phyloP scores from a whole-genome alignment of 1,140 invertebrate species.

The Colletes latitarsis region DNA sequence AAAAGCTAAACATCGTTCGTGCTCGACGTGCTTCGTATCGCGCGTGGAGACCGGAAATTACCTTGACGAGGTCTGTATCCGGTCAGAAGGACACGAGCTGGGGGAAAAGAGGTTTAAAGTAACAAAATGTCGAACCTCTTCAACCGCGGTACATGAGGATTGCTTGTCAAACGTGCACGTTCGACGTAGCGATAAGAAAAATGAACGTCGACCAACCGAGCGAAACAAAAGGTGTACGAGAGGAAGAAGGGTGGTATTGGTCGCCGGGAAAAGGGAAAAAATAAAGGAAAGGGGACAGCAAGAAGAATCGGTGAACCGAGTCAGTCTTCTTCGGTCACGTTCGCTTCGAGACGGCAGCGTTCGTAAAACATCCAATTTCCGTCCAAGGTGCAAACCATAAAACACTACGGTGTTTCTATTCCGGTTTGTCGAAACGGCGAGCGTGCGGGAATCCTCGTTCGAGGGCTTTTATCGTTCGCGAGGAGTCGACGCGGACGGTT shows the following conservation, averaged over 20 bases:
- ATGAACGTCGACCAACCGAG: slow-evolving; percentile 1
- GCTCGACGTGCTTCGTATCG: too few relatives aligned
- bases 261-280: background rate
- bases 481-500: slow-evolving; percentile 8
- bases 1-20: too few relatives aligned
- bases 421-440: slow-evolving; percentile 24
- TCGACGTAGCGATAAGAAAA: slow-evolving; percentile 36
- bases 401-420: slow-evolving; percentile 54
- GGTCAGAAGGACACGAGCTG: background rate
- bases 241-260: background rate
- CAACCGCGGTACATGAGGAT: slow-evolving; percentile 7
- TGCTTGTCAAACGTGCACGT: slow-evolving; percentile 50
- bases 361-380: slow-evolving; percentile 65
- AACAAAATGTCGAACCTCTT: background rate
- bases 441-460: background rate
- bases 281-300: background rate
- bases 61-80: background rate
- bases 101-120: slow-evolving; percentile 1
- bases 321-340: slow-evolving; percentile 39
- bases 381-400: slow-evolving; percentile 55
- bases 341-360: slow-evolving; percentile 25
- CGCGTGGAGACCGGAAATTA: slow-evolving; percentile 12
- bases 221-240: background rate
- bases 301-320: slow-evolving; percentile 6
- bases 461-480: slow-evolving; percentile 41